Base-by-base conservation (phyloP, 2,888 invertebrate genomes). In the Plebejus melissa region DNA sequence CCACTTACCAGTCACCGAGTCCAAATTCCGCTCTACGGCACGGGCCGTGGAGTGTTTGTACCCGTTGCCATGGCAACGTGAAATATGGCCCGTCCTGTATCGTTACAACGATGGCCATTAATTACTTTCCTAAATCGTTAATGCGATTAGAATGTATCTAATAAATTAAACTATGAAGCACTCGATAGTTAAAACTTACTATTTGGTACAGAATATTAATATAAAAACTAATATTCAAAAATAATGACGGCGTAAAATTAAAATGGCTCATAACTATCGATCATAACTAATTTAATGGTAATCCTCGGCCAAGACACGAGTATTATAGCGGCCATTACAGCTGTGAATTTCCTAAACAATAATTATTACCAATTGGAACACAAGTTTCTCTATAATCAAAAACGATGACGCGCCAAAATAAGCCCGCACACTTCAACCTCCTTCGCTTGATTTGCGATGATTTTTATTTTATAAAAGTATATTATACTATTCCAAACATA, bases 281-380 rank as follows among this genome's bases (percentile, higher is more conserved):
- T 80, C 79, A 82, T 80, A 82, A 81, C 78, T 81, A 79, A 79
- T 79, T 77, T 77, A 80, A 79, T 80, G 77, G 79, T 79, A 79
- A 80, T 79, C 80, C 80, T 76, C 77, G 80, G 81, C 75, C 79
- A 79, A 81, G 80, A 81, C 79, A 80, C 81, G 82, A 81, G 80
- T 83, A 82, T 85, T 82, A 82, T 82, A 83, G 28, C 60, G 80
- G 77, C 81, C 80, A 82, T 83, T 83, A 46, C 75, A 36, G 74
- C 84, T 82, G 82, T 78, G 85, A 84, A 85, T 79, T 71, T 72
- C 83, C 85, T 87, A 90, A 91, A 91, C 87, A 90, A 88, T 90
- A 91, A 91, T 93, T 91, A 91, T 87, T 86, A 88, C 87, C 88
- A 91, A 91, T 93, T 92, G 92, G 88, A 83, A 84, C 84, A 88